Conservation (phyloP, 2,797 vertebrate species). For the Fringilla coelebs region DNA sequence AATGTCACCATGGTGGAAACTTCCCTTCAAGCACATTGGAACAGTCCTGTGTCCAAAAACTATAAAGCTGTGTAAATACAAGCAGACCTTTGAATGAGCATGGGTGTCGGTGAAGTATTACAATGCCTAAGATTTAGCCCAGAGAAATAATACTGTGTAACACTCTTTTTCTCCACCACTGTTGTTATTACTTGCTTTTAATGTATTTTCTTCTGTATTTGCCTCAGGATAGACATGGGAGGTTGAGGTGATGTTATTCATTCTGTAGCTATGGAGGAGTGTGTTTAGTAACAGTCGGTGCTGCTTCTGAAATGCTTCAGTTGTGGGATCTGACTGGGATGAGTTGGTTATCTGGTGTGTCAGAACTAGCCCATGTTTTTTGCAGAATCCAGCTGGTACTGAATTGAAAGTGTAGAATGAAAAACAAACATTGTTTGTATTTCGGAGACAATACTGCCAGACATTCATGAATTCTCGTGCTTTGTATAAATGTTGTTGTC, state of each 20-base stretch:
- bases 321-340: not conserved
- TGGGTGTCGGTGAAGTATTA: not conserved
- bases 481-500: constrained; percentile 40
- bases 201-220: not conserved
- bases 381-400: constrained; percentile 31
- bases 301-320: not conserved
- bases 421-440: constrained; percentile 40
- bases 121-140: not conserved
- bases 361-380: not conserved
- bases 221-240: not conserved
- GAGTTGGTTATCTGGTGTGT: not conserved
- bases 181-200: not conserved
- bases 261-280: not conserved
- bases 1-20: not conserved
- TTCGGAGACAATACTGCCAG: constrained; percentile 17
- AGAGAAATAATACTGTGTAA: not conserved
- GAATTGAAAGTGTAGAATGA: constrained; percentile 20
- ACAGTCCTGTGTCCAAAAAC: not conserved
- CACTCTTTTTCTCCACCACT: not conserved
- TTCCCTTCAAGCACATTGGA: not conserved
- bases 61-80: accelerated
- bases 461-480: constrained; percentile 20
- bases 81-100: not conserved
- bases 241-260: not conserved
- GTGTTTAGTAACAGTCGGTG: not conserved